Evolutionary conservation across 2,797 vertebrate genomes (phyloP).

Genomic region (Cossypha niveicapilla): DNA sequence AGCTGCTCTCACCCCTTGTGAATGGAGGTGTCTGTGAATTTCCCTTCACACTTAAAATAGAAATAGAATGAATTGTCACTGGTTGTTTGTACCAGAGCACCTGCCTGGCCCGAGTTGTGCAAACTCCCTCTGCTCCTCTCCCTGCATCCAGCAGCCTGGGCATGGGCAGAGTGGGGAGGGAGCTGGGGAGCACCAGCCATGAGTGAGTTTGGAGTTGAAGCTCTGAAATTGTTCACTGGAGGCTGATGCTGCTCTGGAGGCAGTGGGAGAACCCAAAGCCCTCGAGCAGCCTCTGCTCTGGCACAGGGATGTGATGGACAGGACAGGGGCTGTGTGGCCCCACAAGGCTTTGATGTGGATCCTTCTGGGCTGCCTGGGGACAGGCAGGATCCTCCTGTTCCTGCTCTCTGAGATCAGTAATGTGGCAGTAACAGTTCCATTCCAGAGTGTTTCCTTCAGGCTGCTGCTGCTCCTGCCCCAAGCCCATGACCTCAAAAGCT

Average conservation of each 20-base stretch:
- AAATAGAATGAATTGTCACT: not conserved
- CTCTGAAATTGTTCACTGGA: accelerated
- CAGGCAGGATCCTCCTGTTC: not conserved
- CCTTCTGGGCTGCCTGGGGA: not conserved
- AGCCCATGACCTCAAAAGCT: not conserved
- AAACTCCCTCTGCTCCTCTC: not conserved
- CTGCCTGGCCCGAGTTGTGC: not conserved
- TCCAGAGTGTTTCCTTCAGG: not conserved
- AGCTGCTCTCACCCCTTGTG: not conserved
- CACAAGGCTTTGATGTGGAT: accelerated
- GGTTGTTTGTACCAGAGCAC: not conserved
- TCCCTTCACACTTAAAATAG: conserved; percentile 31
- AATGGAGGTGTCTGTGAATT: conserved; percentile 27
- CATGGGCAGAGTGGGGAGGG: accelerated
- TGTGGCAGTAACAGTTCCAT: accelerated
- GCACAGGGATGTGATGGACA: accelerated
- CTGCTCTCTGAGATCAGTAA: not conserved
- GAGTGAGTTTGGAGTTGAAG: not conserved
- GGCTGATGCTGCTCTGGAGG: not conserved
- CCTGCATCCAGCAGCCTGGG: not conserved
- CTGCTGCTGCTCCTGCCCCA: not conserved
- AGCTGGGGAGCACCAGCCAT: not conserved
- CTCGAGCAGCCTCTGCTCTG: not conserved
- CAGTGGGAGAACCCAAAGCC: not conserved
- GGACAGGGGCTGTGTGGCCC: not conserved